A percentile compares a stretch with the other conserved stretches of the same genome.
Conservation (phyloP, 2,888 invertebrate genomes). For the Hemithea aestivaria region DNA sequence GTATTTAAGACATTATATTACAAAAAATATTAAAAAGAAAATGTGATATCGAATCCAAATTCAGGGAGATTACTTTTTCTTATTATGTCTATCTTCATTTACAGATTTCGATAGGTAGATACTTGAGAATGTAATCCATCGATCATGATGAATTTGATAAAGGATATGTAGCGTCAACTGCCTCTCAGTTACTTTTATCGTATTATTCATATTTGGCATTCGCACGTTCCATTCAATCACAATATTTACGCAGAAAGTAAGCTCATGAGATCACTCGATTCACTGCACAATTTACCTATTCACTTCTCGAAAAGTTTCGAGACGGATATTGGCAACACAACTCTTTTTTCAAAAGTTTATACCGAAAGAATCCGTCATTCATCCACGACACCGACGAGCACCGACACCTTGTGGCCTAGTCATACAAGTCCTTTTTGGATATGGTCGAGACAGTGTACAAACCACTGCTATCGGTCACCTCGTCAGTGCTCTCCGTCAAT, state of each 20-base stretch:
- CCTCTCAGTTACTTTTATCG: no score
- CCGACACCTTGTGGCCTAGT: constrained; percentile 34
- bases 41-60: no score
- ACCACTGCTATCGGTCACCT: constrained; percentile 69
- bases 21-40: no score
- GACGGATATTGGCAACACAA: constrained; percentile 12
- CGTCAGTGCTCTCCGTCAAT: constrained; percentile 74
- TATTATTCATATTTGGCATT: neutral
- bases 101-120: no score
- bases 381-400: constrained; percentile 15
- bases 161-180: no score
- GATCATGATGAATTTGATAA: no score
- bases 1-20: no score
- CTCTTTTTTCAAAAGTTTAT: constrained; percentile 20
- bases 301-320: constrained; percentile 12
- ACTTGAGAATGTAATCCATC: no score
- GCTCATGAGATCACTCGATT: constrained; percentile 53
- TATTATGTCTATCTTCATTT: no score
- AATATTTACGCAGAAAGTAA: constrained; percentile 32
- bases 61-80: no score
- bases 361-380: constrained; percentile 15
- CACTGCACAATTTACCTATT: constrained; percentile 23
- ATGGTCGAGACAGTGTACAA: constrained; percentile 64
- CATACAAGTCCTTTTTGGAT: constrained; percentile 61
- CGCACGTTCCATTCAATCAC: constrained; percentile 10